A percentile compares a stretch with the other conserved stretches of the same genome.
phyloP scores from a whole-genome alignment of 2,797 vertebrate species.

The Trichosurus vulpecula region DNA sequence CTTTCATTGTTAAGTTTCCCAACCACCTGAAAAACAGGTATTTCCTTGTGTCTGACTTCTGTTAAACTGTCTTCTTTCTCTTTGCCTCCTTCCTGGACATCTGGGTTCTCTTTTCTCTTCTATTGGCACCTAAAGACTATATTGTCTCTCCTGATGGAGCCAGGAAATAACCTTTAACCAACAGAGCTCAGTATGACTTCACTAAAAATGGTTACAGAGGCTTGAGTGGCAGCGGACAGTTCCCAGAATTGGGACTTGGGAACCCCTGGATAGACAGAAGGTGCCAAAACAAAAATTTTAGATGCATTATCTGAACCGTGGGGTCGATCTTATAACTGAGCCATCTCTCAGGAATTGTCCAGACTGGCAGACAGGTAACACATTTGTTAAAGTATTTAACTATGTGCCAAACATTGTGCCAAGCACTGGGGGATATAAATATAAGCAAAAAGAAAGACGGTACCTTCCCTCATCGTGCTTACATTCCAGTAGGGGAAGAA shows the following conservation, averaged over 20 bases:
- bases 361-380: background rate
- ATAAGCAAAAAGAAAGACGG: background rate
- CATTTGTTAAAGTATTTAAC: no score
- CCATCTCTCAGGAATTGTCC: background rate
- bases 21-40: background rate
- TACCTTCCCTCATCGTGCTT: background rate
- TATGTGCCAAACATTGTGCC: background rate
- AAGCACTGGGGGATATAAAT: background rate
- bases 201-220: background rate
- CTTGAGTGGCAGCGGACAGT: background rate
- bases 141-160: conserved; percentile 9
- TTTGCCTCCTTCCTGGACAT: background rate
- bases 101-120: background rate
- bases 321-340: background rate
- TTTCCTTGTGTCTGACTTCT: background rate
- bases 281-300: background rate
- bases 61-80: background rate
- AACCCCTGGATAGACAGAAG: background rate
- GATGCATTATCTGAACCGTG: background rate
- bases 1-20: background rate
- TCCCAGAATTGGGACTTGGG: no score
- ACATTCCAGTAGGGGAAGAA: background rate
- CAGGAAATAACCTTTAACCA: background rate
- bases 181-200: conserved; percentile 6
- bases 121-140: background rate